phyloP scores from a whole-genome alignment of 2,888 invertebrate genomes.

The Idaea dimidiata region DNA sequence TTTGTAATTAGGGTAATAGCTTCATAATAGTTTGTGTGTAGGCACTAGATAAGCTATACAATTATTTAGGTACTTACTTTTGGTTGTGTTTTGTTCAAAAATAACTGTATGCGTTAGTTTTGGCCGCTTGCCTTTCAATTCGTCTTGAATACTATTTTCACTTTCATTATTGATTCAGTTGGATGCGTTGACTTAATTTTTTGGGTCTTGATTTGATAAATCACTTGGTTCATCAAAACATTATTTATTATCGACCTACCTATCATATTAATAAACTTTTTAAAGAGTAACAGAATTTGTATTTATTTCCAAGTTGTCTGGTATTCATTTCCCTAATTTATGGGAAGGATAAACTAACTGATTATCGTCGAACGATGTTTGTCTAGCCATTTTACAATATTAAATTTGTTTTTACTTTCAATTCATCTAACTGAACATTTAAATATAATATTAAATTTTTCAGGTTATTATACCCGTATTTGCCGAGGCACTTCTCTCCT shows the following conservation, averaged over 20 bases:
- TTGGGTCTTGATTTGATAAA: slow-evolving; percentile 4
- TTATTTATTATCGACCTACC: background rate
- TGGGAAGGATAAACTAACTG: too few relatives aligned
- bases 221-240: background rate
- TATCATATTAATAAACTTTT: background rate
- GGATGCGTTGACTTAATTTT: slow-evolving; percentile 24
- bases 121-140: slow-evolving; percentile 45
- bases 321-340: too few relatives aligned
- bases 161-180: slow-evolving; percentile 40
- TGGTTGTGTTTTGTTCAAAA: slow-evolving; percentile 31
- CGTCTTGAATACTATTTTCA: slow-evolving; percentile 32
- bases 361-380: too few relatives aligned
- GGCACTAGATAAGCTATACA: background rate
- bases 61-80: background rate
- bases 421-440: too few relatives aligned
- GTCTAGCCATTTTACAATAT: too few relatives aligned
- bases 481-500: too few relatives aligned
- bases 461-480: too few relatives aligned
- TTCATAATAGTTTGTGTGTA: background rate
- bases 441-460: too few relatives aligned
- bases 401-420: too few relatives aligned
- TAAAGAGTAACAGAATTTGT: too few relatives aligned
- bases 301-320: too few relatives aligned
- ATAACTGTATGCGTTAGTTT: slow-evolving; percentile 39
- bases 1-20: background rate